Conservation (phyloP, 2,888 invertebrate species). For the Dryadula phaetusa region DNA sequence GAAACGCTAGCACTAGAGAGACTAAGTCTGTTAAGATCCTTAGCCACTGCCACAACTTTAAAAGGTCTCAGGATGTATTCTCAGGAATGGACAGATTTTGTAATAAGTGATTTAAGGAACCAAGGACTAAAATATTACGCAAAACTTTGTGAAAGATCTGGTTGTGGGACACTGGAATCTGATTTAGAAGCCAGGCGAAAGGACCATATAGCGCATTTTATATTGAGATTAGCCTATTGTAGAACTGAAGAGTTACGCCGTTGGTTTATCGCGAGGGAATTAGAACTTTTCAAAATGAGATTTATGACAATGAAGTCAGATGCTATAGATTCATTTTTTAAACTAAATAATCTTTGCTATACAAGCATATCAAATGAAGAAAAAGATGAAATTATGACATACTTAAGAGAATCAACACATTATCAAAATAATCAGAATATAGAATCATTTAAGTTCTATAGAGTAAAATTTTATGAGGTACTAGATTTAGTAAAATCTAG, state of each 20-base stretch:
- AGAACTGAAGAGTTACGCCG: conserved; percentile 91
- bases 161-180: conserved; percentile 81
- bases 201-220: conserved; percentile 97
- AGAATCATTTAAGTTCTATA: conserved; percentile 88
- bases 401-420: conserved; percentile 86
- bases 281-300: conserved; percentile 94
- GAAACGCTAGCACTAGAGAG: conserved; percentile 94
- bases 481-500: conserved; percentile 91
- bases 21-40: conserved; percentile 89
- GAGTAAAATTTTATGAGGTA: conserved; percentile 94
- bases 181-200: conserved; percentile 88
- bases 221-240: conserved; percentile 95
- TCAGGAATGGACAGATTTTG: conserved; percentile 87
- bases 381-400: conserved; percentile 85
- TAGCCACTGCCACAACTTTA: conserved; percentile 88
- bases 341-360: conserved; percentile 87
- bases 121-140: conserved; percentile 87
- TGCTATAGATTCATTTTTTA: conserved; percentile 87
- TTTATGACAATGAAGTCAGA: conserved; percentile 87
- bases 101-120: conserved; percentile 86
- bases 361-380: conserved; percentile 87
- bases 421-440: conserved; percentile 83
- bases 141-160: conserved; percentile 84
- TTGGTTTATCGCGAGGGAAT: conserved; percentile 95
- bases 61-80: conserved; percentile 86